Evolutionary conservation across 2,797 vertebrate genomes (phyloP).

Genomic region (Tangara arthus): DNA sequence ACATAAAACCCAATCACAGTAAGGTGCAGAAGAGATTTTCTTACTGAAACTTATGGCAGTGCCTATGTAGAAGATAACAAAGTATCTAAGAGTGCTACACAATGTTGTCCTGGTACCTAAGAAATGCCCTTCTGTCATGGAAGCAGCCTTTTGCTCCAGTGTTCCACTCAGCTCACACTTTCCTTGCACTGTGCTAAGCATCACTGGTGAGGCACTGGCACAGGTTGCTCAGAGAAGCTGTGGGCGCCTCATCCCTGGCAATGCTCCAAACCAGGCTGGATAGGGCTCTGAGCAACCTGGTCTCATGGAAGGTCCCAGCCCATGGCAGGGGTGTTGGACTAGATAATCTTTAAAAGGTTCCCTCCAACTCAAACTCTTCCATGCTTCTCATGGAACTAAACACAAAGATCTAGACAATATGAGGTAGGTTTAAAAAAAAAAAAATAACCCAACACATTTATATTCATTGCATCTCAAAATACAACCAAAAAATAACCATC

Average conservation of each 20-base stretch:
- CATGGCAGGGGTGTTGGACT: neutral
- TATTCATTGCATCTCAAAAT: neutral
- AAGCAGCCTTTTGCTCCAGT: neutral
- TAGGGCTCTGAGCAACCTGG: neutral
- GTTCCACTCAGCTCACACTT: neutral
- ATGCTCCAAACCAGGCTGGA: neutral
- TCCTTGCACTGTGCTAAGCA: neutral
- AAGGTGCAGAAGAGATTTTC: neutral
- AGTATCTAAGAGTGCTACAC: neutral
- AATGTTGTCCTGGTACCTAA: neutral
- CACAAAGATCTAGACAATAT: neutral
- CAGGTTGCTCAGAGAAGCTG: neutral
- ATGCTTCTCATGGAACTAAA: neutral
- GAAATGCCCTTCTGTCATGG: accelerated
- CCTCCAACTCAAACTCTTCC: neutral
- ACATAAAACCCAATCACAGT: neutral
- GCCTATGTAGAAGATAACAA: neutral
- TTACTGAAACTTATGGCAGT: neutral
- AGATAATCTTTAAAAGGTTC: neutral
- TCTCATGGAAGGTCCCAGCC: neutral
- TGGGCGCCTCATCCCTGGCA: neutral
- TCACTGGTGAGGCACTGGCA: neutral
- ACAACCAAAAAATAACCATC: neutral
- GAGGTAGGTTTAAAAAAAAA: neutral
- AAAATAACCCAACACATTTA: neutral